Conservation (phyloP, 2,113 vertebrate species). For the Balaenoptera acutorostrata region DNA sequence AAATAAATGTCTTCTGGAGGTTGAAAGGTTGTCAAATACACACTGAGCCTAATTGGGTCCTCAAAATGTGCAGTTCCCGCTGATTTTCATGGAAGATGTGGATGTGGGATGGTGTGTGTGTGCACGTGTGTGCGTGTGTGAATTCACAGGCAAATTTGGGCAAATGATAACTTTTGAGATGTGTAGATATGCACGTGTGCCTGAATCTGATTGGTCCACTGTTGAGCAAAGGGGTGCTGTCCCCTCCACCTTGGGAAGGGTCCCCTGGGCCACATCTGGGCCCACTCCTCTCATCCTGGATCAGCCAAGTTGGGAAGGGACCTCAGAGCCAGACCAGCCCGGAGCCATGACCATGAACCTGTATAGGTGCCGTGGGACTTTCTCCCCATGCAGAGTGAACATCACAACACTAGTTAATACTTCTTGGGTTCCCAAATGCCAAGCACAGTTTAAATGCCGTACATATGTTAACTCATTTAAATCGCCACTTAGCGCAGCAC, state of each 20-base stretch:
- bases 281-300: background rate
- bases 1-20: conserved; percentile 69
- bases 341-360: background rate
- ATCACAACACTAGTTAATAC: fast-evolving
- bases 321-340: background rate
- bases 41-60: conserved; percentile 70
- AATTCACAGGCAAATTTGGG: background rate
- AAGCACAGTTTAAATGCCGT: background rate
- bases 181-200: no score
- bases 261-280: background rate
- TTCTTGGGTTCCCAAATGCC: fast-evolving
- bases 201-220: no score
- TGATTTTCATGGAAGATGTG: background rate
- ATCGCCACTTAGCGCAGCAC: fast-evolving
- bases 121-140: background rate
- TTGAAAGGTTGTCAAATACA: conserved; percentile 73
- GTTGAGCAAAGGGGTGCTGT: background rate
- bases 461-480: background rate
- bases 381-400: background rate
- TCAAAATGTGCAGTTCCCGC: conserved; percentile 45
- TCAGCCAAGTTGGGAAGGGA: background rate
- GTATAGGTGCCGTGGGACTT: background rate
- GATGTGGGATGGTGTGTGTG: background rate
- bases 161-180: background rate
- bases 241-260: background rate